Percentiles rank a stretch among this genome's conserved stretches.
Conservation (phyloP, 2,113 vertebrate species). For the Atractosteus spatula region DNA sequence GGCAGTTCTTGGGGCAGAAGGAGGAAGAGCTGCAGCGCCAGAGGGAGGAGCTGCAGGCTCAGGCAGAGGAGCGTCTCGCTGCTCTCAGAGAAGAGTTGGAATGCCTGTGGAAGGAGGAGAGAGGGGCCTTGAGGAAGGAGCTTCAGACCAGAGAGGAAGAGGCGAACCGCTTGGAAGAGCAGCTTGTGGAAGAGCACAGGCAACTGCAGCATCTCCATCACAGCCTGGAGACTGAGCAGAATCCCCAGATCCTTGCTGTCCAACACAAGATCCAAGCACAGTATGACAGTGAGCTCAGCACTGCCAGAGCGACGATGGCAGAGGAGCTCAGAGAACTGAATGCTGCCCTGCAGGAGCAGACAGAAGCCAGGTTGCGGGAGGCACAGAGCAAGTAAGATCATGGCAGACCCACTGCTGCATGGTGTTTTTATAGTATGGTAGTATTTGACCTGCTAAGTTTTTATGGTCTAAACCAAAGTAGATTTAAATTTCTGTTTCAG, state of each 20-base stretch:
- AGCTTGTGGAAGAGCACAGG: slow-evolving; percentile 66
- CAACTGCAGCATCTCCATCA: slow-evolving; percentile 64
- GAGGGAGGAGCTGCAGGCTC: slow-evolving; percentile 53
- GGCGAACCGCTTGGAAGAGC: slow-evolving; percentile 54
- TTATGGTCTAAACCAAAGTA: too few species aligned
- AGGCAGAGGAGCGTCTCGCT: slow-evolving; percentile 39
- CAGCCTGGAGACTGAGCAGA: slow-evolving; percentile 51
- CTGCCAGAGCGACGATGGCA: slow-evolving; percentile 47
- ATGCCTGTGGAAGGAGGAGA: slow-evolving; percentile 44
- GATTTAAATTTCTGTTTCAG: background rate
- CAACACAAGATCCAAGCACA: slow-evolving; percentile 50
- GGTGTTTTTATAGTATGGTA: too few species aligned
- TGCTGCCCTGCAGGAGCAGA: slow-evolving; percentile 55
- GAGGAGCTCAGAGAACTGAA: slow-evolving; percentile 59
- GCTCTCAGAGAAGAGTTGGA: slow-evolving; percentile 48
- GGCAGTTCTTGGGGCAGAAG: slow-evolving; percentile 16
- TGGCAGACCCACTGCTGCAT: too few species aligned
- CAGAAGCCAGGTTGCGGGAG: slow-evolving; percentile 56
- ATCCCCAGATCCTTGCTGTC: slow-evolving; percentile 33
- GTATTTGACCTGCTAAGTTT: too few species aligned
- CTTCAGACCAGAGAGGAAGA: slow-evolving; percentile 51
- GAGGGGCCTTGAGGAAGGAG: slow-evolving; percentile 41
- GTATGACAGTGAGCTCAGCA: slow-evolving; percentile 50
- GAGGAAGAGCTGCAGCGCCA: slow-evolving; percentile 51
- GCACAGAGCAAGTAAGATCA: slow-evolving; percentile 67